phyloP scores from a whole-genome alignment of 2,113 vertebrate genomes.

The Meriones unguiculatus region DNA sequence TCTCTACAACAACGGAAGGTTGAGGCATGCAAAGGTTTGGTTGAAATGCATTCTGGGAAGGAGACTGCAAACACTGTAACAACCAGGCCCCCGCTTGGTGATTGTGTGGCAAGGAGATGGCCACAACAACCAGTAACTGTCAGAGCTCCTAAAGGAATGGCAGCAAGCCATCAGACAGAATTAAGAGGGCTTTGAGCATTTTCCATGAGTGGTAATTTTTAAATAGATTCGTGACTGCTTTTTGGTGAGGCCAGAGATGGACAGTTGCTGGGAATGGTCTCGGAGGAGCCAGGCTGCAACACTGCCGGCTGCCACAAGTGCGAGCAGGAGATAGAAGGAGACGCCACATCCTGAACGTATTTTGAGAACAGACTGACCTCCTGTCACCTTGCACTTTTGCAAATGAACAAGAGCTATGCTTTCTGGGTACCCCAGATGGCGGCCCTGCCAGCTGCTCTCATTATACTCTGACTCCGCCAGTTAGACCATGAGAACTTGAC shows the following conservation, averaged over 20 bases:
- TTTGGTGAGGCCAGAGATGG: neutral
- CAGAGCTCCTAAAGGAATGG: neutral
- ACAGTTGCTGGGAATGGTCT: neutral
- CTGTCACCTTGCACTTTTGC: neutral
- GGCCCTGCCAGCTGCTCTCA: slow-evolving; percentile 41
- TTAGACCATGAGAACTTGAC: slow-evolving; percentile 61
- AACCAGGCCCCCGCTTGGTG: neutral
- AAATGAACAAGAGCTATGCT: slow-evolving; percentile 32
- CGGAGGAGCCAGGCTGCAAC: neutral
- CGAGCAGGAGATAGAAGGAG: neutral
- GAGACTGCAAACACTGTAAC: neutral
- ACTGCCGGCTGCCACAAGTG: fast-evolving
- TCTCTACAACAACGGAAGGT: neutral
- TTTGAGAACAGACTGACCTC: neutral
- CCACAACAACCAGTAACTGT: fast-evolving
- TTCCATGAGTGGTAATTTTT: neutral
- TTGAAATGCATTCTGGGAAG: neutral
- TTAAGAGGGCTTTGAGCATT: neutral
- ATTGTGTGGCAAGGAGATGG: neutral
- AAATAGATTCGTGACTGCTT: neutral
- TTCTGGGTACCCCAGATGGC: slow-evolving; percentile 52
- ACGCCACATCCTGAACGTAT: neutral
- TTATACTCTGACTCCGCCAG: slow-evolving; percentile 71
- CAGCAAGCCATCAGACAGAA: neutral
- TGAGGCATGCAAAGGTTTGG: neutral